Conservation (phyloP, 2,113 vertebrate species). For the Tachuris rubrigastra region DNA sequence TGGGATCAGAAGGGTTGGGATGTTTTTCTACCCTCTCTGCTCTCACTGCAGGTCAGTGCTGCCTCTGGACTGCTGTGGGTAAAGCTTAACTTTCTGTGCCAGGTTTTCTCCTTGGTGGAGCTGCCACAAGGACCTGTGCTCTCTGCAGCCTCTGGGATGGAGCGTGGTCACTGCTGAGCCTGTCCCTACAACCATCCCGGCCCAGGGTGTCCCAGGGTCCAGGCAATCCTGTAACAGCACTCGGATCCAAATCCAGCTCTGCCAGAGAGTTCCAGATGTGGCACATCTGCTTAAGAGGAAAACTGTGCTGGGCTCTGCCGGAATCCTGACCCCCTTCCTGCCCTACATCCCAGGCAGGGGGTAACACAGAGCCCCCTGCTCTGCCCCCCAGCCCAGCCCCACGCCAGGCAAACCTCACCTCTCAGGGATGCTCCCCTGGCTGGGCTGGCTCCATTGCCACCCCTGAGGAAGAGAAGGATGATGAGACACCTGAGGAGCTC, state of each 20-base stretch:
- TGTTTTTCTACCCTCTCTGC: background rate
- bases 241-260: background rate
- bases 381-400: background rate
- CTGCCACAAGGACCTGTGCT: background rate
- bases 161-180: rapidly evolving
- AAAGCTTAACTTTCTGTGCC: background rate
- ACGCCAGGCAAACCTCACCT: rapidly evolving
- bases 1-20: rapidly evolving
- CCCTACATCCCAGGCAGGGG: background rate
- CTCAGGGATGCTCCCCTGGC: background rate
- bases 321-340: background rate
- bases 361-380: background rate
- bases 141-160: background rate
- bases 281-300: background rate
- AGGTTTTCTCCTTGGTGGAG: background rate
- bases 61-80: background rate
- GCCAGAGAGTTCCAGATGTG: background rate
- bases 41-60: background rate
- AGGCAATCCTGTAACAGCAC: background rate
- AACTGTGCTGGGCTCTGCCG: background rate
- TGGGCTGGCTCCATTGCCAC: background rate
- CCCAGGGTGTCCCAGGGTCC: background rate
- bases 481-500: background rate
- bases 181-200: rapidly evolving
- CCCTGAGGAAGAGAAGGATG: background rate